Conservation (phyloP, 2,797 vertebrate genomes). For the Vireo griseus region DNA sequence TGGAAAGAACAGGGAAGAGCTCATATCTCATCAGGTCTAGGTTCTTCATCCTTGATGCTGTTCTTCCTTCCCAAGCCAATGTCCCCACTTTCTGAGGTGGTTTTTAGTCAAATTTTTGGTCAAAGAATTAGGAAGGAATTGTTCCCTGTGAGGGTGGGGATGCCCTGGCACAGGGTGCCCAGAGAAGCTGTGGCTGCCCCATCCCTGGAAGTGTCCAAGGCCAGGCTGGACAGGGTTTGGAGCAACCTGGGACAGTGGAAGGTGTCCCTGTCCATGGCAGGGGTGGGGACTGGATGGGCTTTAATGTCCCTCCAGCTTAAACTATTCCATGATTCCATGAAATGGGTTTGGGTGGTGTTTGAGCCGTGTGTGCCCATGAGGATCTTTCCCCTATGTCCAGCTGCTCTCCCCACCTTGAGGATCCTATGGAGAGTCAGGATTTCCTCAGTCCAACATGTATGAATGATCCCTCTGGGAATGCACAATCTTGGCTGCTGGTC, state of each 20-base stretch:
- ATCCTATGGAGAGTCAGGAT: too few species aligned
- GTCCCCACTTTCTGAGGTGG: not conserved
- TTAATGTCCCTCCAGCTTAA: not conserved
- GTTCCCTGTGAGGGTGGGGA: rapidly evolving
- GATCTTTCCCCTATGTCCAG: not conserved
- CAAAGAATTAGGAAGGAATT: not conserved
- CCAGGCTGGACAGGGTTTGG: rapidly evolving
- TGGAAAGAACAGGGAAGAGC: not conserved
- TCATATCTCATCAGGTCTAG: rapidly evolving
- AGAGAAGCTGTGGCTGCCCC: not conserved
- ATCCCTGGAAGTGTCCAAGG: not conserved
- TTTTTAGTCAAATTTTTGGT: not conserved
- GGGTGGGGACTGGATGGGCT: too few species aligned
- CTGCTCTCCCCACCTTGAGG: not conserved
- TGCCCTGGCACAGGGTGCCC: not conserved
- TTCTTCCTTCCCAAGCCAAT: not conserved
- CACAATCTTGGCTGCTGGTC: not conserved
- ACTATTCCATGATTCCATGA: not conserved
- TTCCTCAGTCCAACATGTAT: rapidly evolving
- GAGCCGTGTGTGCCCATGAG: rapidly evolving
- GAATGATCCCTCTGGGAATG: not conserved
- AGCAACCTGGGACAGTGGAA: rapidly evolving
- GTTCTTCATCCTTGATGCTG: rapidly evolving
- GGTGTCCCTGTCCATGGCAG: not conserved
- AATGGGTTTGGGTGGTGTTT: not conserved